Percentiles rank a stretch among this genome's conserved stretches.
Evolutionary conservation across 2,888 invertebrate species (phyloP).

Genomic region (Apamea crenata): DNA sequence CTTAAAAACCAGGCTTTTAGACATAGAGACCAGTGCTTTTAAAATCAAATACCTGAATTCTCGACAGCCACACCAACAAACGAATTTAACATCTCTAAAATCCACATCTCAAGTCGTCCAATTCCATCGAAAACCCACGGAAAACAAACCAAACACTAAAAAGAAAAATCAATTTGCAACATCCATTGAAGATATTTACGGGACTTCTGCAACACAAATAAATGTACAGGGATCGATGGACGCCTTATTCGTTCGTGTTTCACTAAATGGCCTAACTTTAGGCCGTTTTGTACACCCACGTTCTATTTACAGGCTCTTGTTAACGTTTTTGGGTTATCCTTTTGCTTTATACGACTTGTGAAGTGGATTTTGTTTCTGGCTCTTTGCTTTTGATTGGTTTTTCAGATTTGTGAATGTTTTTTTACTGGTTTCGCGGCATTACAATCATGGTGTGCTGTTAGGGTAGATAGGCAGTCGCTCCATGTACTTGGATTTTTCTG

Average conservation of each 20-base stretch:
- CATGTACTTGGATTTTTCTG: background rate
- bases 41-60: background rate
- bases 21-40: background rate
- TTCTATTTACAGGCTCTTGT: slow-evolving; percentile 66
- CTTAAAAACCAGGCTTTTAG: background rate
- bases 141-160: slow-evolving; percentile 44
- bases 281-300: slow-evolving; percentile 62
- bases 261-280: slow-evolving; percentile 64
- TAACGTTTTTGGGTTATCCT: slow-evolving; percentile 61
- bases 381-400: slow-evolving; percentile 36
- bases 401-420: slow-evolving; percentile 4
- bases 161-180: slow-evolving; percentile 62
- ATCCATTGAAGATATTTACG: slow-evolving; percentile 67
- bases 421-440: background rate
- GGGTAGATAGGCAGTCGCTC: background rate
- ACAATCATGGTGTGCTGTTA: background rate
- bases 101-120: background rate
- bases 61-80: background rate
- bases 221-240: slow-evolving; percentile 61
- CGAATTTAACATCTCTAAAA: background rate
- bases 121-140: slow-evolving; percentile 8
- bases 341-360: slow-evolving; percentile 49
- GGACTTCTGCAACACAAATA: slow-evolving; percentile 64
- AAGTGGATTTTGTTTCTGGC: slow-evolving; percentile 35
- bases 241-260: slow-evolving; percentile 59